phyloP scores from a whole-genome alignment of 2,113 vertebrate genomes.

The Hiodon tergisus region DNA sequence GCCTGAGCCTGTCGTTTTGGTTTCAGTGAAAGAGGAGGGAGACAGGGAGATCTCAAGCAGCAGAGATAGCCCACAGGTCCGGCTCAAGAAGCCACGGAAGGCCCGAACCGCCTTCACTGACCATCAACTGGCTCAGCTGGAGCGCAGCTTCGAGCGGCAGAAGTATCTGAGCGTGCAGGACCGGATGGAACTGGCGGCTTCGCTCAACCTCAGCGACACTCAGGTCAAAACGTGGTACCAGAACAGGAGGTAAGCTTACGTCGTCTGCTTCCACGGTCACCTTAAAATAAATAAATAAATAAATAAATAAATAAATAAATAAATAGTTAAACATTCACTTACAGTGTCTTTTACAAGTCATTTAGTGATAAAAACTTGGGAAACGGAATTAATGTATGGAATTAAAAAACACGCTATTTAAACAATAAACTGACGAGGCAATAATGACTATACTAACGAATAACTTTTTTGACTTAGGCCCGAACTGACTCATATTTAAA shows the following conservation, averaged over 20 bases:
- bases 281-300: no score
- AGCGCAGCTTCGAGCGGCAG: slow-evolving; percentile 95
- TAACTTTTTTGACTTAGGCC: no score
- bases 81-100: slow-evolving; percentile 95
- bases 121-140: slow-evolving; percentile 95
- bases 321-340: no score
- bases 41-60: slow-evolving; percentile 97
- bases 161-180: slow-evolving; percentile 98
- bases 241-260: slow-evolving; percentile 83
- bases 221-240: slow-evolving; percentile 99
- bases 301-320: no score
- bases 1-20: neutral
- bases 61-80: slow-evolving; percentile 87
- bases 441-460: no score
- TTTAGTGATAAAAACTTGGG: no score
- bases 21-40: slow-evolving; percentile 91
- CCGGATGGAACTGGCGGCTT: slow-evolving; percentile 96
- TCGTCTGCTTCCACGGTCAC: neutral
- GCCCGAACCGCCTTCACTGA: slow-evolving; percentile 97
- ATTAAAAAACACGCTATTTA: no score
- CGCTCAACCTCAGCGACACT: slow-evolving; percentile 97
- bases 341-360: no score
- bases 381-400: no score
- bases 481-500: no score
- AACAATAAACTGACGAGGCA: no score